Percentiles rank a stretch among this genome's conserved stretches.
Conservation (phyloP, 2,113 vertebrate species). For the Tamias sibiricus region DNA sequence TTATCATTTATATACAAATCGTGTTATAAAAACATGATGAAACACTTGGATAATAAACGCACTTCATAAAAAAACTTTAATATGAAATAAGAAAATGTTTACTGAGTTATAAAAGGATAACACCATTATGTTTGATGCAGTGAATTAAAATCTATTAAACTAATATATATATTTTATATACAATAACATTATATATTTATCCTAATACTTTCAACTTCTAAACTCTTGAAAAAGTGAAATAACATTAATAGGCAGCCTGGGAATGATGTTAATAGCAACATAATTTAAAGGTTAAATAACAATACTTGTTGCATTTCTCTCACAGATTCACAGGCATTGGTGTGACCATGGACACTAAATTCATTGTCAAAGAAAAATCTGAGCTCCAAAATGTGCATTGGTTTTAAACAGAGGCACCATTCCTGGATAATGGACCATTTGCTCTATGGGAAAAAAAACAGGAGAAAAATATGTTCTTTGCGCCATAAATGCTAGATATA, state of each 20-base stretch:
- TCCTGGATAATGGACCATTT: background rate
- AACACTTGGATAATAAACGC: background rate
- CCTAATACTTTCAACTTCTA: background rate
- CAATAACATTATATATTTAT: background rate
- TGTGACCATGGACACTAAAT: background rate
- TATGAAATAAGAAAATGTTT: background rate
- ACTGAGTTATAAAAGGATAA: background rate
- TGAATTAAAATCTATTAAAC: background rate
- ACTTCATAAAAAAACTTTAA: background rate
- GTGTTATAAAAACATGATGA: background rate
- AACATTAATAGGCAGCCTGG: background rate
- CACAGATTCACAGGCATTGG: background rate
- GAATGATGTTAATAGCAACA: background rate
- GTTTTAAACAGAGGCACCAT: background rate
- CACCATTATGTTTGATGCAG: background rate
- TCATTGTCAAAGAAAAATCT: background rate
- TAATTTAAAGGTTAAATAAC: background rate
- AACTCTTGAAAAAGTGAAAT: background rate
- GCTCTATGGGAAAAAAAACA: background rate
- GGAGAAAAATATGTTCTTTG: slow-evolving; percentile 49
- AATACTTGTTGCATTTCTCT: background rate
- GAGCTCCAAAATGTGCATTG: background rate
- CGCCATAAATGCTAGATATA: slow-evolving; percentile 55
- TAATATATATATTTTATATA: background rate
- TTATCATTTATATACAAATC: background rate